Base-by-base conservation (phyloP, 2,797 vertebrate species). In the Aotus griseimembra region DNA sequence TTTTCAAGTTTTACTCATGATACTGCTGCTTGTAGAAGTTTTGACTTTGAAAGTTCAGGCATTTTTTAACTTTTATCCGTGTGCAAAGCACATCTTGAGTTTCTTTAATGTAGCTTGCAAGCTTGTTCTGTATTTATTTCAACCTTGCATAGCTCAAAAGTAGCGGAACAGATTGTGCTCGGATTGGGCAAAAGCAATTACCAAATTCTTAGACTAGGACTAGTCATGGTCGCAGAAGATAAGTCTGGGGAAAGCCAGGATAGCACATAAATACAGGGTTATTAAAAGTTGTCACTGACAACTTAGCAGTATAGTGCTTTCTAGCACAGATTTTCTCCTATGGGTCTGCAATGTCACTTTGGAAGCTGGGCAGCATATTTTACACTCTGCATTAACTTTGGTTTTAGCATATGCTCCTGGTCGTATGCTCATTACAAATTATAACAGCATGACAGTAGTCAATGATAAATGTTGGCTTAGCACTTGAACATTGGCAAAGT, bases 171-270 rank as follows among this genome's bases (percentile, higher is more conserved):
- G 90, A 97, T 88, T 92, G 58, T 93, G 41, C 83, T 96, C 93
- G 92, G 95, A 95, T 95, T 95, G 84, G 57, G 81, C 57, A 96
- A 86, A 97, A 92, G 94, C 92, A 97, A 97, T 97, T 94, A 96
- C 87, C 81, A 92, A 95, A 77, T 77, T 28, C 80, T 94, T 57
- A 85, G 72, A 92, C 58, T 57, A 67, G 44, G 67, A 46, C 77
- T 61, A 70, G 81, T 93, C 87, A 92, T 82, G 89, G 96, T 93
- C 64, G n/a, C 50, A 46, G 87, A 95, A 77, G 92, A 95, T 92
- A 96, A 94, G 81, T n/a, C 96, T 24, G 1, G 73, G 81, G 77
- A 67, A 73, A 77, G 48, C 52, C 57, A 73, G 4, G 67, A 75
- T 61, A 44, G 46, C 50, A 82, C 20, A 4, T 81, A 81, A 88